phyloP scores from a whole-genome alignment of 2,113 vertebrate genomes.

The Rafetus swinhoei region DNA sequence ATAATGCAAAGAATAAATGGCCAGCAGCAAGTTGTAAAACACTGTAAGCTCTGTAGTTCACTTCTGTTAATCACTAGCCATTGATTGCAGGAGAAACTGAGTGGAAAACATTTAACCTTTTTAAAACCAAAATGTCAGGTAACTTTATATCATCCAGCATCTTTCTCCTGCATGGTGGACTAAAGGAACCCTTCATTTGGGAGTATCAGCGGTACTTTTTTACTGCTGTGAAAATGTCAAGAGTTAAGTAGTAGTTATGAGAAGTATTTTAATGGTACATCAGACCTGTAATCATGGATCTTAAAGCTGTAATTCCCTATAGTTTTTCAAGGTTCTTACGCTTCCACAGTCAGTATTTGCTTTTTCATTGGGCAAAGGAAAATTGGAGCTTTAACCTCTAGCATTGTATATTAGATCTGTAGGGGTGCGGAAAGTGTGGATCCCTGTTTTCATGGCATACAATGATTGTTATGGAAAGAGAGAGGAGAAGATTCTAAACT shows the following conservation, averaged over 20 bases:
- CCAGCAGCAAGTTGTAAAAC: constrained; percentile 43
- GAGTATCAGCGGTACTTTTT: not conserved
- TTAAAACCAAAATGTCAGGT: constrained; percentile 52
- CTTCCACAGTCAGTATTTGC: not conserved
- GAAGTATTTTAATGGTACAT: constrained; percentile 37
- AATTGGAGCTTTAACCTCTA: not conserved
- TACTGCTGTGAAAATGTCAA: constrained; percentile 50
- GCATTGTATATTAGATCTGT: not conserved
- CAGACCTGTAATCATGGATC: constrained; percentile 2
- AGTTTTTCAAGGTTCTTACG: not conserved
- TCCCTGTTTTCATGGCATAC: not conserved
- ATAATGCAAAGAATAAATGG: not conserved
- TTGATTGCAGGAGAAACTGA: constrained; percentile 36
- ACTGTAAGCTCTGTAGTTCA: not conserved
- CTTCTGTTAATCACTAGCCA: constrained; percentile 37
- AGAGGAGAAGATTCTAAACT: rapidly evolving
- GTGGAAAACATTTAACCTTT: constrained; percentile 46
- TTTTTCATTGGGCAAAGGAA: constrained; percentile 16
- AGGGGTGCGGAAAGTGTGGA: not conserved
- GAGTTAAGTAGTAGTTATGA: constrained; percentile 47
- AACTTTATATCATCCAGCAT: not conserved
- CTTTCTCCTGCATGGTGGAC: not conserved
- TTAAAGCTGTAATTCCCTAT: constrained; percentile 25
- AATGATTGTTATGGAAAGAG: not conserved
- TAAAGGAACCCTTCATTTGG: not conserved